Evolutionary conservation across 1,140 invertebrate genomes (phyloP), one percentile per base, ranked within the genome.

Genomic region (Drosophila repletoides): DNA sequence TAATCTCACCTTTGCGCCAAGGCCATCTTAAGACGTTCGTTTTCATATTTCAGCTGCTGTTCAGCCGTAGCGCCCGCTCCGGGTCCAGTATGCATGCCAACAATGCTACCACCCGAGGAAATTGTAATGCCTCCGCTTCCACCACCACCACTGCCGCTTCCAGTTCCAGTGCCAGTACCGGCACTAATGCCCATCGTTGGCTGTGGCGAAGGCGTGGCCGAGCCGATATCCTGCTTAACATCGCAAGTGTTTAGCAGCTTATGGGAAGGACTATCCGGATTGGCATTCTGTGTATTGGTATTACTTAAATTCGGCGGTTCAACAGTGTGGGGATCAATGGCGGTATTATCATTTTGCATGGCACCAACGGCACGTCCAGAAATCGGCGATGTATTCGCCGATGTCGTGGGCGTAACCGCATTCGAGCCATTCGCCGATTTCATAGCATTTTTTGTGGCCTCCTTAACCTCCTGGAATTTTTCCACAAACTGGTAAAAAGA

Each of bases 381-480:
- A 61, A 96, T 94, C 24, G 95, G 96, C 87, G 95, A 96, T 59
- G 96, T 96, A 88, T 96, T 96, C 41, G 96, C 95, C 89, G 95
- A 95, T 26, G 95, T 96, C 7, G 95, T 95, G 17, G 95, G 95
- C 34, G 95, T 96, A 14, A 94, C 94, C 2, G 94, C 94, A 33
- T 95, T 93, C 34, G 94, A 95, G n/a, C 89, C 94, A 90, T 96
- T 96, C 24, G 94, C 92, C 38, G 94, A 93, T 46, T 90, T 93
- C 64, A 92, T 93, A 19, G 93, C 93, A 83, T 93, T 93, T 79
- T 94, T 93, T 3, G 96, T 97, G 19, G 97, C 96, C 91, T 99
- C 97, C 91, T 99, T 99, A 10, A 99, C 97, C 91, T 99, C 98
- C 92, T 98, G 97, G 91, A 99, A 99, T 90, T 99, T 99, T 91